phyloP scores from a whole-genome alignment of 2,797 vertebrate species.

The Calcarius lapponicus region DNA sequence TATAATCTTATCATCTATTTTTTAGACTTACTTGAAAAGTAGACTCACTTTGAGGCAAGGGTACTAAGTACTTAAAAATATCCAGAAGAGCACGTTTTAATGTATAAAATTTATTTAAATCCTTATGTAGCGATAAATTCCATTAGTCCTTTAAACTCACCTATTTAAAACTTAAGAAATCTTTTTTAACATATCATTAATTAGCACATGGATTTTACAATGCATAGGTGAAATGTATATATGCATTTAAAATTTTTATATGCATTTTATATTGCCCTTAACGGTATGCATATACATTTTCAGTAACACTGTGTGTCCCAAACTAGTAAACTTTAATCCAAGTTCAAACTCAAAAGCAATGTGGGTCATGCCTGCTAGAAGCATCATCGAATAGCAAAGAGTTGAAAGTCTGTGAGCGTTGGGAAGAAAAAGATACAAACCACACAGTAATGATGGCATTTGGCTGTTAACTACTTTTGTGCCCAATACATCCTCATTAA shows the following conservation, averaged over 20 bases:
- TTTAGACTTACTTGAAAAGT: not conserved
- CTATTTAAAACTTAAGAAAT: not conserved
- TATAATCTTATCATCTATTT: not conserved
- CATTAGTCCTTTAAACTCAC: not conserved
- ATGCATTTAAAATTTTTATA: not conserved
- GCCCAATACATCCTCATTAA: fast-evolving
- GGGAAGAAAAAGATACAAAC: not conserved
- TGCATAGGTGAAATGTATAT: not conserved
- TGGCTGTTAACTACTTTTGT: not conserved
- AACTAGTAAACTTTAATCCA: not conserved
- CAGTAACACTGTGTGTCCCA: not conserved
- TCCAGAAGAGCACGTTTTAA: not conserved
- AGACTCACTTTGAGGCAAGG: not conserved
- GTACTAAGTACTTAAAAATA: not conserved
- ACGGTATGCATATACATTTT: not conserved
- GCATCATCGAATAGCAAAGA: not conserved
- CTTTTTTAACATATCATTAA: not conserved
- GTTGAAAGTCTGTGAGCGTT: not conserved
- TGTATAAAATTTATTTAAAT: not conserved
- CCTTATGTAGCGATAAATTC: not conserved
- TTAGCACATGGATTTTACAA: not conserved
- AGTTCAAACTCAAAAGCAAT: not conserved
- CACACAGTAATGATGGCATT: not conserved
- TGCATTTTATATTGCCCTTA: not conserved
- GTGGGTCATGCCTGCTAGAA: not conserved